phyloP scores from a whole-genome alignment of 2,113 vertebrate genomes.

The Hippocampus comes region DNA sequence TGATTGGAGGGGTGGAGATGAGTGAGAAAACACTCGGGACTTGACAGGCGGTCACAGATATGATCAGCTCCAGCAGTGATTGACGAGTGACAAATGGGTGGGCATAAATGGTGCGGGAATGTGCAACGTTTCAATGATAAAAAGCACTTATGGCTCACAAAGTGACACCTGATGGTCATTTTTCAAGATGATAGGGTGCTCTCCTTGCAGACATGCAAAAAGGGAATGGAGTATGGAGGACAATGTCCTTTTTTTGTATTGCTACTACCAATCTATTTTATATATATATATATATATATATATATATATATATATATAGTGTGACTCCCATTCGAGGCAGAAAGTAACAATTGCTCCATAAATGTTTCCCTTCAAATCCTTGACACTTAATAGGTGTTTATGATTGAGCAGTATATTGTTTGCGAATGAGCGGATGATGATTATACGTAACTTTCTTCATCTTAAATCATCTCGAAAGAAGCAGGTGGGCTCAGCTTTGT shows the following conservation, averaged over 20 bases:
- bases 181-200: background rate
- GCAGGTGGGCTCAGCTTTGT: background rate
- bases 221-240: background rate
- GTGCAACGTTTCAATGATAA: conserved; percentile 29
- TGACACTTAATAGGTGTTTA: background rate
- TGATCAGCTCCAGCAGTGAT: conserved; percentile 52
- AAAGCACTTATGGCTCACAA: background rate
- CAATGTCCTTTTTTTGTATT: background rate
- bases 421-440: background rate
- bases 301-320: too few species aligned
- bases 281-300: too few species aligned
- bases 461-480: background rate
- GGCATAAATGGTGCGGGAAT: conserved; percentile 23
- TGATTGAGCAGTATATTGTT: background rate
- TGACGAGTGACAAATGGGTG: conserved; percentile 60
- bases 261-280: background rate
- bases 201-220: background rate
- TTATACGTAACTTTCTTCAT: background rate
- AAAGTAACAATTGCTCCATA: background rate
- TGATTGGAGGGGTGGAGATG: conserved; percentile 35
- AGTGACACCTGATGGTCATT: conserved; percentile 1
- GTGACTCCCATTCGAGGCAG: background rate
- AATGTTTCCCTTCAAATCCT: background rate
- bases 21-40: conserved; percentile 45
- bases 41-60: conserved; percentile 38